Conservation (phyloP, 2,113 vertebrate genomes). For the Neodon shergylaensis region DNA sequence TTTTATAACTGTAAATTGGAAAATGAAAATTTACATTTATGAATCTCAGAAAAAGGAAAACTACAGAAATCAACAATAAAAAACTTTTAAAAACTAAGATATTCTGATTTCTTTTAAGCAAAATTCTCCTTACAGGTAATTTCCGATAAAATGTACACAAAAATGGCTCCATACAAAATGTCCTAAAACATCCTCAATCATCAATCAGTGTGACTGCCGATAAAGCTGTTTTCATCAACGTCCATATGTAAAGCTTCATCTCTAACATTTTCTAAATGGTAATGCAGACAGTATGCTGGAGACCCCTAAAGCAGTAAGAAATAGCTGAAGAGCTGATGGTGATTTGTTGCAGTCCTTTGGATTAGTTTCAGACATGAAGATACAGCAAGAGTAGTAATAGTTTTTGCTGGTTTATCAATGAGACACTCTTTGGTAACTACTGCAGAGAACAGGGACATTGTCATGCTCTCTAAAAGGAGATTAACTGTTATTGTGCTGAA, state of each 20-base stretch:
- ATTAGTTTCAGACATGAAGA: conserved; percentile 37
- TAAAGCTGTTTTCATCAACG: conserved; percentile 40
- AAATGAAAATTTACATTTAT: conserved; percentile 19
- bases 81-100: not conserved
- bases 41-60: conserved; percentile 34
- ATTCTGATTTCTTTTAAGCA: not conserved
- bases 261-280: not conserved
- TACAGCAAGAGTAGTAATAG: not conserved
- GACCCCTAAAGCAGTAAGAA: not conserved
- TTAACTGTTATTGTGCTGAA: conserved; percentile 29
- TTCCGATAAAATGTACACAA: not conserved
- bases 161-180: not conserved
- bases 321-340: not conserved
- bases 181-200: not conserved
- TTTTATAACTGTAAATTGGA: conserved; percentile 5
- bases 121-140: not conserved
- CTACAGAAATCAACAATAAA: not conserved
- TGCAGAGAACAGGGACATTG: not conserved
- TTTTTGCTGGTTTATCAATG: not conserved
- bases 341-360: conserved; percentile 47
- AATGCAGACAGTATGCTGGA: conserved; percentile 37
- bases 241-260: conserved; percentile 16
- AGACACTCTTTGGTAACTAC: not conserved
- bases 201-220: conserved; percentile 11
- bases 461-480: not conserved